Conservation (phyloP, 1,140 invertebrate genomes). For the Battus philenor region DNA sequence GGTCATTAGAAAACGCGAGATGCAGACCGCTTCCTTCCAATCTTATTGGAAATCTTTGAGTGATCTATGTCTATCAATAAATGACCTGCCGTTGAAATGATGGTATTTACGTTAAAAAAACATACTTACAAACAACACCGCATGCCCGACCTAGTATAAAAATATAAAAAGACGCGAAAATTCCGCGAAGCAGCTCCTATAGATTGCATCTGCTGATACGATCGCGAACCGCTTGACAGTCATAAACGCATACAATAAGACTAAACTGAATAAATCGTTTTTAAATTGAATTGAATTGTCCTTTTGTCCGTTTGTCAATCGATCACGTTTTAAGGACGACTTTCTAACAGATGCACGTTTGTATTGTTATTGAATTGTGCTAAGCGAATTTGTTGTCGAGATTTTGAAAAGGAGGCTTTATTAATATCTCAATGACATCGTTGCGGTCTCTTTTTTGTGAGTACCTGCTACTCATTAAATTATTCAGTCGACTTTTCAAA, state of each 20-base stretch:
- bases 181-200: slow-evolving; percentile 1
- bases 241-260: slow-evolving; percentile 13
- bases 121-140: too few relatives aligned
- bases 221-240: slow-evolving; percentile 6
- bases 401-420: too few relatives aligned
- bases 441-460: background rate
- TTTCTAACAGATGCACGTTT: slow-evolving; percentile 15
- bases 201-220: slow-evolving; percentile 7
- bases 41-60: too few relatives aligned
- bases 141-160: too few relatives aligned
- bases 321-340: slow-evolving; percentile 18
- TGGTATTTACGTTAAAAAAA: too few relatives aligned
- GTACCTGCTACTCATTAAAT: background rate
- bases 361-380: slow-evolving; percentile 2
- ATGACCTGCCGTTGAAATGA: too few relatives aligned
- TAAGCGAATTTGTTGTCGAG: background rate
- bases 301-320: slow-evolving; percentile 17
- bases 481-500: too few relatives aligned
- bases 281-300: slow-evolving; percentile 18
- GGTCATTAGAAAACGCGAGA: too few relatives aligned
- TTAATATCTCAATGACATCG: too few relatives aligned
- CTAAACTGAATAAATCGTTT: slow-evolving; percentile 16
- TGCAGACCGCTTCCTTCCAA: too few relatives aligned
- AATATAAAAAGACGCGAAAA: background rate
- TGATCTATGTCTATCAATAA: too few relatives aligned